Evolutionary conservation across 2,797 vertebrate species (phyloP).

Genomic region (Miopithecus talapoin): DNA sequence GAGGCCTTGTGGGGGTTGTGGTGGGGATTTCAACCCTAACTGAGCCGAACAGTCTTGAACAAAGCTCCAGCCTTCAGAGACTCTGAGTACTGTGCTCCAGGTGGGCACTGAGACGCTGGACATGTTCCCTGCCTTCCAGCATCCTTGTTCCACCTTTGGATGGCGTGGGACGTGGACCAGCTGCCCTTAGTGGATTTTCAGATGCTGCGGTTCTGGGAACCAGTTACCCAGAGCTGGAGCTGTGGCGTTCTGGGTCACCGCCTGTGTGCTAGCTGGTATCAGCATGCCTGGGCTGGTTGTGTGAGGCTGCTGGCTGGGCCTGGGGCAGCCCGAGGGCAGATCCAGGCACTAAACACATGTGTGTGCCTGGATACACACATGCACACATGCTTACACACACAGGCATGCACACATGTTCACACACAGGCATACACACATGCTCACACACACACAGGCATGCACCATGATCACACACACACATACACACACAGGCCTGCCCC

Average conservation of each 20-base stretch:
- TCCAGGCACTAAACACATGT: not conserved
- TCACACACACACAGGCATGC: no score
- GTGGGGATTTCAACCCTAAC: not conserved
- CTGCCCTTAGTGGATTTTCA: not conserved
- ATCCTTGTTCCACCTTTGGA: no score
- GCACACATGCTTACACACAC: no score
- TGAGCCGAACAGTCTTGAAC: no score
- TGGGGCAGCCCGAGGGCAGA: not conserved
- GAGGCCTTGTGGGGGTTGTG: no score
- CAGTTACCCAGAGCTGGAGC: not conserved
- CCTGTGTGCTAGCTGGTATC: fast-evolving
- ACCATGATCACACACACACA: fast-evolving
- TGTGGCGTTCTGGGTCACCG: not conserved
- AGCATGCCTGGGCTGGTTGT: not conserved
- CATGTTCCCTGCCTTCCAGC: no score
- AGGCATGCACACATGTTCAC: no score
- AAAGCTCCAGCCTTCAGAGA: not conserved
- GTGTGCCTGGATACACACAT: not conserved
- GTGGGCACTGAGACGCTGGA: not conserved
- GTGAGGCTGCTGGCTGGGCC: not conserved
- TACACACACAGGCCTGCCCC: no score
- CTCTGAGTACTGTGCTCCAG: not conserved
- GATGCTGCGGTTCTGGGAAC: not conserved
- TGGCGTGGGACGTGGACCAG: not conserved
- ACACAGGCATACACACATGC: not conserved